These are phyloP conservation scores for Plecturocebus donacophilus DNA, from an alignment of 2,113 vertebrate species.

Conservation along the genomic window DNA sequence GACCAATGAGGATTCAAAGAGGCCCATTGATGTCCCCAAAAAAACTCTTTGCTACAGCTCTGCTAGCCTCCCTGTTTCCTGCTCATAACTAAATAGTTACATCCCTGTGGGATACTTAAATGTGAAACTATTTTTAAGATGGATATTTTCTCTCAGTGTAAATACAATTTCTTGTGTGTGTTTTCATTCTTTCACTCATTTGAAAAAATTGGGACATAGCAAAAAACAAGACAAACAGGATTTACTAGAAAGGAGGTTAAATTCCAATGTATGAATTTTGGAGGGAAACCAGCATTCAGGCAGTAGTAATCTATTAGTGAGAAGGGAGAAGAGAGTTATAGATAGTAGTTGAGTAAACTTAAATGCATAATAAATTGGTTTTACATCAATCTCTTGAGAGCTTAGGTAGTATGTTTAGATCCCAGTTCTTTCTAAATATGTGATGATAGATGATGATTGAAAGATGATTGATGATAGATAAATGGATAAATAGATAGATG, in stretches of 20 bases:
- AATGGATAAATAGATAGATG: not conserved
- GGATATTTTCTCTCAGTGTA: not conserved
- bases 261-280: not conserved
- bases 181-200: not conserved
- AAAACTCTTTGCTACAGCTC: not conserved
- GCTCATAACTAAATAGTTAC: not conserved
- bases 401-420: not conserved
- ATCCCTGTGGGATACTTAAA: not conserved
- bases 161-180: not conserved
- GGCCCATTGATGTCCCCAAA: accelerated
- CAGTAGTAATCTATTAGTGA: not conserved
- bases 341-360: not conserved
- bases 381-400: not conserved
- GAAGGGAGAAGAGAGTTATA: not conserved
- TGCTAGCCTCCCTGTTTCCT: not conserved
- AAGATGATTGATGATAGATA: not conserved
- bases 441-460: not conserved
- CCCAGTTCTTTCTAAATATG: not conserved
- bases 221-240: not conserved
- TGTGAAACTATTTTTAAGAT: not conserved
- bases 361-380: not conserved
- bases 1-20: not conserved
- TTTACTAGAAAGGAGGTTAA: not conserved
- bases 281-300: not conserved
- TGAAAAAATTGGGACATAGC: not conserved